Conservation (phyloP, 2,888 invertebrate species). For the Cerceris rybyensis region DNA sequence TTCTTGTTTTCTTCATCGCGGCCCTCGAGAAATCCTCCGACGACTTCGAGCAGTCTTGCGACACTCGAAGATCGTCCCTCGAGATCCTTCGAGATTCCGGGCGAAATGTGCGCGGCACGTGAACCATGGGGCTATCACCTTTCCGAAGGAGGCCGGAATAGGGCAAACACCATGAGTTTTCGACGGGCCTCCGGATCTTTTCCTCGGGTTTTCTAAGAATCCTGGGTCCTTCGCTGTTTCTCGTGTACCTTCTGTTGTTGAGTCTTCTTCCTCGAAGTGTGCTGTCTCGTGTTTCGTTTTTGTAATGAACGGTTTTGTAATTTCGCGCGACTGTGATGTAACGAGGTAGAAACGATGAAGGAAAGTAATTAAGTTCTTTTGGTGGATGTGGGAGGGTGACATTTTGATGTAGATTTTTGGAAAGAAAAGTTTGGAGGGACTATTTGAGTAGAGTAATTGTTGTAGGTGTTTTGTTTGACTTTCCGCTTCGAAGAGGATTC, state of each 20-base stretch:
- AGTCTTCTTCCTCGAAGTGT: background rate
- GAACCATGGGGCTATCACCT: slow-evolving; percentile 55
- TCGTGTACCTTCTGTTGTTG: slow-evolving; percentile 37
- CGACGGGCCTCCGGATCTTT: slow-evolving; percentile 16
- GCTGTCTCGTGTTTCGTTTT: slow-evolving; percentile 10
- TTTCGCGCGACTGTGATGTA: too few species aligned
- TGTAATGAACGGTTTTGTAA: too few species aligned
- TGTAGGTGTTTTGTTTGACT: too few species aligned
- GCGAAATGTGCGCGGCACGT: slow-evolving; percentile 60
- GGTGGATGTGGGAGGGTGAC: too few species aligned
- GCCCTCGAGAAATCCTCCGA: slow-evolving; percentile 23
- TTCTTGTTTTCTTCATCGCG: slow-evolving; percentile 35
- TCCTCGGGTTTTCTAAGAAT: slow-evolving; percentile 45
- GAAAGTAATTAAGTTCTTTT: too few species aligned
- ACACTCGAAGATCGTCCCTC: slow-evolving; percentile 48
- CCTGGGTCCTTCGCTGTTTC: slow-evolving; percentile 2
- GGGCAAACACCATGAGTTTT: slow-evolving; percentile 13
- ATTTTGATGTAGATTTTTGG: too few species aligned
- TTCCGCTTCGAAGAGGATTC: too few species aligned
- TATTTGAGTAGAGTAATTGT: too few species aligned
- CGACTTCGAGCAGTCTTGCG: slow-evolving; percentile 43
- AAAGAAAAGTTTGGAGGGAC: too few species aligned
- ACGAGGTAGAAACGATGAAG: too few species aligned
- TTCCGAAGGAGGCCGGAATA: slow-evolving; percentile 34
- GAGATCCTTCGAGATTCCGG: slow-evolving; percentile 47